Base-by-base conservation (phyloP, 1,140 invertebrate species). In the Nasonia giraulti region DNA sequence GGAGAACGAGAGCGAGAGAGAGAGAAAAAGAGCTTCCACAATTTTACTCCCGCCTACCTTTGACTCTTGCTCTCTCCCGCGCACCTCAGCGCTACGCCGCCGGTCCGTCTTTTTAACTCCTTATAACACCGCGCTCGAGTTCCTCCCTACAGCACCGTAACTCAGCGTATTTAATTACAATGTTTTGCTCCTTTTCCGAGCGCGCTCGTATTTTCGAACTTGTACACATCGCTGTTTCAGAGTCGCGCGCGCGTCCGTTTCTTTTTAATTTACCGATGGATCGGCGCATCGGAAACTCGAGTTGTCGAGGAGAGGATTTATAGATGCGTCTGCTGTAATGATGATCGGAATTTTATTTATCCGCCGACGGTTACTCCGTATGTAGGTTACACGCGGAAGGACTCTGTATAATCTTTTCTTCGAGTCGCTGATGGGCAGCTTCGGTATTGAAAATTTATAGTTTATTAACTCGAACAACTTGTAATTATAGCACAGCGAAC, bases 161-260 rank as follows among this genome's bases (percentile, higher is more conserved):
- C 87, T 90, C 89, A 90, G 89, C 89, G 87, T 91, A 91, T 91
- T 92, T 91, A 91, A 91, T 91, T 89, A 84, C 68, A 91, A 91
- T 89, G 86, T 89, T 89, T 90, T 89, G 87, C 88, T 89, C 84
- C 88, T 89, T 90, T 89, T 87, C 82, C 77, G 50, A 85, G 87
- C 5, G 20, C 69, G 78, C 83, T 80, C 78, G 78, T 80, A 84
- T 80, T 84, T 84, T 84, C 66, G 11, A 78, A 62, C 68, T 79
- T 73, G 31, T 78, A 33, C 47, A 55, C 68, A 11, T 71, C 31
- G 20, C n/a, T 6, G 14, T 75, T 75, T 75, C 20, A 27, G n/a
- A 62, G 55, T 33, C 27, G 69, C 69, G 68, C 68, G 0, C 0
- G 20, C 68, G 11, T 8, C 33, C 12, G 27, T 17, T 82, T 33